phyloP scores from a whole-genome alignment of 2,797 vertebrate genomes.

The Ataeniobius toweri region DNA sequence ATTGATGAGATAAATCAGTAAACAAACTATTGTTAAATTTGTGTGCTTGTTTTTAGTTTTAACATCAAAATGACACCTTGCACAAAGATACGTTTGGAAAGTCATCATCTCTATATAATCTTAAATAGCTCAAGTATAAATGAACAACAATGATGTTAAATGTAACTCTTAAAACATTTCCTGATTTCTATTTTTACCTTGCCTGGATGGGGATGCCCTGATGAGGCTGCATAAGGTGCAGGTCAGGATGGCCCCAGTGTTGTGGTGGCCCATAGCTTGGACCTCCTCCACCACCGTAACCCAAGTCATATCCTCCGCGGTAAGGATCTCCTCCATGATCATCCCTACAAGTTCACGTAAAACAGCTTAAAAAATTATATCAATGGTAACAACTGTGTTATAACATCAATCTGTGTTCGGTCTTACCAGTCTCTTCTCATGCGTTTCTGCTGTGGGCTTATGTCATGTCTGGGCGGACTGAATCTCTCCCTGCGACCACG shows the following conservation, averaged over 20 bases:
- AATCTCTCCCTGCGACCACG: constrained; percentile 90
- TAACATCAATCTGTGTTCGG: not conserved
- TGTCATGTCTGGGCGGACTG: constrained; percentile 88
- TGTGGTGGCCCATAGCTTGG: constrained; percentile 93
- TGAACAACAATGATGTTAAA: not conserved
- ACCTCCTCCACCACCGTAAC: constrained; percentile 87
- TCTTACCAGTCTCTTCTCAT: constrained; percentile 93
- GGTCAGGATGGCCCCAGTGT: constrained; percentile 91
- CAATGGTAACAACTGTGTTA: not conserved
- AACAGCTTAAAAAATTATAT: not conserved
- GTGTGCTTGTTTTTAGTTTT: not conserved
- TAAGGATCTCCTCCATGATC: constrained; percentile 92
- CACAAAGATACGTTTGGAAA: not conserved
- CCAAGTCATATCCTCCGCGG: constrained; percentile 90
- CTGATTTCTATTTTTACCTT: constrained; percentile 78
- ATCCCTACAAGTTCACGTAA: constrained; percentile 81
- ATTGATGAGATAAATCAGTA: not conserved
- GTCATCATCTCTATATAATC: not conserved
- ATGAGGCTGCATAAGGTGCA: constrained; percentile 92
- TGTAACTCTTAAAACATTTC: not conserved
- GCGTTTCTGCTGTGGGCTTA: constrained; percentile 93
- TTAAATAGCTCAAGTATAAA: not conserved
- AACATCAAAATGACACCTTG: not conserved
- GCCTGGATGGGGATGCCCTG: constrained; percentile 93
- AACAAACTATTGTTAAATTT: not conserved